A percentile compares a stretch with the other conserved stretches of the same genome.
Evolutionary conservation across 2,113 vertebrate species (phyloP).

Genomic region (Menura novaehollandiae): DNA sequence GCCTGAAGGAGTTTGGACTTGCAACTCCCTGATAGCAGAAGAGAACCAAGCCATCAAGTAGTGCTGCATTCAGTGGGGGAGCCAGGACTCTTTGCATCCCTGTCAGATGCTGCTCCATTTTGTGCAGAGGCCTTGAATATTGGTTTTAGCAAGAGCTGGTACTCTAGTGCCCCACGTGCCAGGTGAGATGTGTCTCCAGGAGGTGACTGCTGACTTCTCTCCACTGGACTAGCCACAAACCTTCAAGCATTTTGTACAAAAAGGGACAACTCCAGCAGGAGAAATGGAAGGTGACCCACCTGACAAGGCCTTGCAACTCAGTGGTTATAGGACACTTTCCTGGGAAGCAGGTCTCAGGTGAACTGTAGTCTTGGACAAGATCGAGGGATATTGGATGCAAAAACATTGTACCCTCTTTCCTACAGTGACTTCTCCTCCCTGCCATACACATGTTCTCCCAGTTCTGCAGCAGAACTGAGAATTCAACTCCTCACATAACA

Average conservation of each 20-base stretch:
- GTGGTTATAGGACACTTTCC: background rate
- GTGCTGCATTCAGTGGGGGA: background rate
- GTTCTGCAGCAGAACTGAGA: background rate
- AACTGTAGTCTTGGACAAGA: background rate
- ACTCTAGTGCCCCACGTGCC: background rate
- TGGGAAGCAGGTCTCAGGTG: background rate
- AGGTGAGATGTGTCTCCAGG: background rate
- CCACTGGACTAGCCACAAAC: background rate
- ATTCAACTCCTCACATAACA: background rate
- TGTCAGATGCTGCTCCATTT: background rate
- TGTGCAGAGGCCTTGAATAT: background rate
- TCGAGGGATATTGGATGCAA: background rate
- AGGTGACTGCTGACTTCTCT: background rate
- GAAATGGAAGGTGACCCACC: background rate
- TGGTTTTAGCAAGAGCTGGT: background rate
- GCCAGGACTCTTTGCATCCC: background rate
- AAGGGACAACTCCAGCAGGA: background rate
- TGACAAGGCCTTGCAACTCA: background rate
- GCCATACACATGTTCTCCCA: background rate
- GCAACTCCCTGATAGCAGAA: background rate
- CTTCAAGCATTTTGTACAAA: background rate
- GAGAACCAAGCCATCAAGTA: background rate
- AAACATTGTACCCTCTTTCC: background rate
- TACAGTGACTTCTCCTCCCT: background rate
- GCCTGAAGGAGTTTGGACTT: background rate